phyloP scores from a whole-genome alignment of 2,113 vertebrate genomes.

The Percina caprodes region DNA sequence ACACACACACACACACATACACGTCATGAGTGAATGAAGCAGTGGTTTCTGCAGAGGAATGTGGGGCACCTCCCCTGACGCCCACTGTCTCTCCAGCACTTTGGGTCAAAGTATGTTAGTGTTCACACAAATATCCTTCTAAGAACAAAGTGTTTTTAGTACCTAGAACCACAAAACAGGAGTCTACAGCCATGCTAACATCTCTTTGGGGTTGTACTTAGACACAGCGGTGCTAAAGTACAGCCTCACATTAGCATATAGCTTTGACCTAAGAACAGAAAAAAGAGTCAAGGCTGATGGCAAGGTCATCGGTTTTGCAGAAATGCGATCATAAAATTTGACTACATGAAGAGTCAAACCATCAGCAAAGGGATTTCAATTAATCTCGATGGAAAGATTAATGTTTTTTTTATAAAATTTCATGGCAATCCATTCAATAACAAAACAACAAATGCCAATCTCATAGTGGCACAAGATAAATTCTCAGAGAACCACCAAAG shows the following conservation, averaged over 20 bases:
- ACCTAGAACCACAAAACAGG: not conserved
- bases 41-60: constrained; percentile 56
- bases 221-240: not conserved
- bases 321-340: not conserved
- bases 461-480: not conserved
- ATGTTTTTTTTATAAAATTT: not conserved
- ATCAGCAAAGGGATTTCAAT: not conserved
- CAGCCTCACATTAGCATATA: not conserved
- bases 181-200: not conserved
- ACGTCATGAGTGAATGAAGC: constrained; percentile 39
- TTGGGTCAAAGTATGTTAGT: constrained; percentile 8
- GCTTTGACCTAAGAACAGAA: not conserved
- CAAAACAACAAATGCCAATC: not conserved
- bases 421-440: not conserved
- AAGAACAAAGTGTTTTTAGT: not conserved
- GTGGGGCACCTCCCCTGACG: constrained; percentile 59
- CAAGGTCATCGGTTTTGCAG: too few relatives aligned
- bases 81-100: constrained; percentile 22
- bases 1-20: not conserved
- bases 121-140: not conserved
- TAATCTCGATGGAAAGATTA: not conserved
- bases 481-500: not conserved
- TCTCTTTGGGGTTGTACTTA: not conserved
- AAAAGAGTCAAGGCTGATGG: not conserved
- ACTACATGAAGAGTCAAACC: not conserved